Evolutionary conservation across 2,113 vertebrate genomes (phyloP).

Genomic region (Centropus bengalensis): DNA sequence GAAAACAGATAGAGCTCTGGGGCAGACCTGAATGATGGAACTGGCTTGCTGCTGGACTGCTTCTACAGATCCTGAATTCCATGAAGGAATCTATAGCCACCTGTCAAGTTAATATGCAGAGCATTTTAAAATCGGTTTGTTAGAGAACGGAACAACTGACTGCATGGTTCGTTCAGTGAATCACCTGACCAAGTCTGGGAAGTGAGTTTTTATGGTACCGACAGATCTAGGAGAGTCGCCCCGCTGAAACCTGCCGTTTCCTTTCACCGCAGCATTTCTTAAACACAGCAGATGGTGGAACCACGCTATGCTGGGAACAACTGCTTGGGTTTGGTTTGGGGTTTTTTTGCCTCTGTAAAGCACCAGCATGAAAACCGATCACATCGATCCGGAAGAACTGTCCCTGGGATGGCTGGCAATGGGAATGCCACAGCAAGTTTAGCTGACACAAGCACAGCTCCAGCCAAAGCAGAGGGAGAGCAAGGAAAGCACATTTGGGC

Average conservation of each 20-base stretch:
- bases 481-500: not conserved
- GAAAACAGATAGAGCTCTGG: not conserved
- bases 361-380: not conserved
- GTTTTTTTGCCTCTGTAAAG: not conserved
- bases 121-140: not conserved
- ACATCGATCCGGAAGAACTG: not conserved
- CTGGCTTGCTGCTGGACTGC: not conserved
- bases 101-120: not conserved
- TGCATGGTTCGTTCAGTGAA: not conserved
- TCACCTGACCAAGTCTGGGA: not conserved
- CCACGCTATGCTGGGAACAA: not conserved
- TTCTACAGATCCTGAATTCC: not conserved
- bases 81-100: not conserved
- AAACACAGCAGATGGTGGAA: not conserved
- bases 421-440: not conserved
- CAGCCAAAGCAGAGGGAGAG: not conserved
- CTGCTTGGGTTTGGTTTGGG: not conserved
- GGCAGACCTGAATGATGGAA: not conserved
- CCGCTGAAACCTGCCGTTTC: not conserved
- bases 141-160: not conserved
- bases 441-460: not conserved
- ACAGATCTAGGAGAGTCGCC: not conserved
- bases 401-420: not conserved
- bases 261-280: not conserved
- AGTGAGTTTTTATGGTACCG: not conserved